Evolutionary conservation across 2,113 vertebrate species (phyloP).

Genomic region (Alethe castanea): DNA sequence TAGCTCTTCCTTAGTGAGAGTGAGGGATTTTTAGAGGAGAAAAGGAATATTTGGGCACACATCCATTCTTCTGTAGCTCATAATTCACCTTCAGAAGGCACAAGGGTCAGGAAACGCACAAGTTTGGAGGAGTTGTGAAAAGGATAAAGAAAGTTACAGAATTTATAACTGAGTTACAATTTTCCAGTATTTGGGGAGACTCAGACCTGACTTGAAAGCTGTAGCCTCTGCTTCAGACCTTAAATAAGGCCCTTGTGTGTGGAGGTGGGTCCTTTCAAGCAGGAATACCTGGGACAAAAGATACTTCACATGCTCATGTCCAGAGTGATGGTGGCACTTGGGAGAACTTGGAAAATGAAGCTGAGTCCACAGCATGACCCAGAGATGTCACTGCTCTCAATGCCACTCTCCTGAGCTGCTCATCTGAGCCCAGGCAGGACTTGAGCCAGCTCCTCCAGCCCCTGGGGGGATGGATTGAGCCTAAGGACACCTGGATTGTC

Average conservation of each 20-base stretch:
- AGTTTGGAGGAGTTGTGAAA: not conserved
- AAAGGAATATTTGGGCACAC: not conserved
- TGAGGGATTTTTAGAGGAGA: not conserved
- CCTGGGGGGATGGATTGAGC: not conserved
- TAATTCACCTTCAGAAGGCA: not conserved
- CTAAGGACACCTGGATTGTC: not conserved
- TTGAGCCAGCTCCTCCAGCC: not conserved
- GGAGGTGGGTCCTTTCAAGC: not conserved
- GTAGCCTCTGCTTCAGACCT: not conserved
- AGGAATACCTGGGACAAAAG: not conserved
- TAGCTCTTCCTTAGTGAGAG: not conserved
- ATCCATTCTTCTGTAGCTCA: not conserved
- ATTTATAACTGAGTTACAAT: not conserved
- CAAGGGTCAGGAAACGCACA: not conserved
- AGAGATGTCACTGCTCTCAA: not conserved
- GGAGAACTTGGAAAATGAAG: not conserved
- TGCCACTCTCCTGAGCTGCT: not conserved
- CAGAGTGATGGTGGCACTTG: not conserved
- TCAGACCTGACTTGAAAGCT: not conserved
- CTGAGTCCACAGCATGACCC: accelerated
- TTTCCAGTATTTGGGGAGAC: not conserved
- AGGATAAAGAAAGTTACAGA: not conserved
- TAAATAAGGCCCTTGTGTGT: not conserved
- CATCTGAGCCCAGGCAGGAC: not conserved
- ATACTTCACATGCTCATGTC: not conserved